These are phyloP conservation scores for Platynereis dumerilii DNA, from an alignment of 2,888 invertebrate genomes.

Conservation along the genomic window DNA sequence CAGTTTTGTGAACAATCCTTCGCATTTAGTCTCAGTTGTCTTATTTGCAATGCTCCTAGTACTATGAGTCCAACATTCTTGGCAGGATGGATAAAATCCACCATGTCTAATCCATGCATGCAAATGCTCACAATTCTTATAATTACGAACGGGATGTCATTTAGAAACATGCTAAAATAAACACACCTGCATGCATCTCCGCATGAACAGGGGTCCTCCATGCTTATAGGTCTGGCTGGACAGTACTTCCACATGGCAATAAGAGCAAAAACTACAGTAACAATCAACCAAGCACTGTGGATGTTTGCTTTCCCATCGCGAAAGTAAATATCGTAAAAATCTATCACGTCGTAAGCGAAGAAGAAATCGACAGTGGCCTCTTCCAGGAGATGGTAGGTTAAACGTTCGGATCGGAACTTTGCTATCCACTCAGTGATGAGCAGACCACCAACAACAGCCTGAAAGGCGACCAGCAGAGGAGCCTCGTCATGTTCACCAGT, in stretches of 20 bases:
- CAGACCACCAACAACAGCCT: conserved; percentile 31
- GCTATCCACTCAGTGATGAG: conserved; percentile 38
- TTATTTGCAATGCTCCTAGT: no score
- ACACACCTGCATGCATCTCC: conserved; percentile 23
- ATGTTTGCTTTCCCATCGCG: conserved; percentile 16
- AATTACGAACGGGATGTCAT: conserved; percentile 34
- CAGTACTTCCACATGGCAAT: conserved; percentile 39
- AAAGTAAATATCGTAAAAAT: conserved; percentile 29
- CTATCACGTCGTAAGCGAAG: conserved; percentile 40
- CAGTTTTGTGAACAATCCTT: no score
- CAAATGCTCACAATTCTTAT: conserved; percentile 33
- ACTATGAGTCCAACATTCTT: conserved; percentile 35
- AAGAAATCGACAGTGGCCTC: conserved; percentile 37
- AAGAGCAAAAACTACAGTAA: conserved; percentile 30
- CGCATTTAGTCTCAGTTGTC: no score
- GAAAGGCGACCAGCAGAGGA: not conserved
- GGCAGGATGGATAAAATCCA: conserved; percentile 33
- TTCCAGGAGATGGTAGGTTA: conserved; percentile 34
- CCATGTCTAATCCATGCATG: conserved; percentile 23
- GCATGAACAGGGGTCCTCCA: conserved; percentile 18
- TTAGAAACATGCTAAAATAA: conserved; percentile 28
- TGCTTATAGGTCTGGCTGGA: conserved; percentile 25
- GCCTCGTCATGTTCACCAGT: no score
- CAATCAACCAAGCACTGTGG: conserved; percentile 30
- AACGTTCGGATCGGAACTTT: conserved; percentile 32